Evolutionary conservation across 2,888 invertebrate genomes (phyloP).

Genomic region (Selenia dentaria): DNA sequence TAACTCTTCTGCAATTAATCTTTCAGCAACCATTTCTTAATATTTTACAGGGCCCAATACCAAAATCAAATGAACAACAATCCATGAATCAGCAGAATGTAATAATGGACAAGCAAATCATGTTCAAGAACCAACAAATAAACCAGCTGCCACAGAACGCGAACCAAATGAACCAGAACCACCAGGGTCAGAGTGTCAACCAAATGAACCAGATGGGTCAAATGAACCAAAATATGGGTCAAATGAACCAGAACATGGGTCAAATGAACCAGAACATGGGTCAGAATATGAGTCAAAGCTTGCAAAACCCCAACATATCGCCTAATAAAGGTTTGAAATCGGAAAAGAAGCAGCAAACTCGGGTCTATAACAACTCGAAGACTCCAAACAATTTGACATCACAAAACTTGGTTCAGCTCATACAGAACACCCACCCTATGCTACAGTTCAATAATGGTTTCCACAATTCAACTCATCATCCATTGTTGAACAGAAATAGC

Average conservation of each 20-base stretch:
- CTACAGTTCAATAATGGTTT: slow-evolving; percentile 65
- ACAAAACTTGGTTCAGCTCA: slow-evolving; percentile 70
- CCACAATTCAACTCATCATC: slow-evolving; percentile 75
- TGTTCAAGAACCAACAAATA: slow-evolving; percentile 41
- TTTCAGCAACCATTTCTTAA: too few relatives aligned
- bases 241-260: slow-evolving; percentile 43
- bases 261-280: slow-evolving; percentile 38
- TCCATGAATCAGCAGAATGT: slow-evolving; percentile 44
- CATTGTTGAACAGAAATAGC: slow-evolving; percentile 61
- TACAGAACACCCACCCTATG: slow-evolving; percentile 78
- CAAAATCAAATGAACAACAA: slow-evolving; percentile 54
- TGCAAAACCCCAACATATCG: slow-evolving; percentile 39
- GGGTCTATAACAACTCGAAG: slow-evolving; percentile 59
- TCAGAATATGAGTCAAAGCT: slow-evolving; percentile 42
- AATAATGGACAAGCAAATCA: slow-evolving; percentile 33
- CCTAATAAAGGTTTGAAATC: slow-evolving; percentile 46
- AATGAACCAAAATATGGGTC: slow-evolving; percentile 46
- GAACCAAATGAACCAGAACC: slow-evolving; percentile 57
- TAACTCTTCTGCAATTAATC: too few relatives aligned
- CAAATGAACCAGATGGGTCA: slow-evolving; percentile 42
- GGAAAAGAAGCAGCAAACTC: slow-evolving; percentile 57
- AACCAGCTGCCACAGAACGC: slow-evolving; percentile 38
- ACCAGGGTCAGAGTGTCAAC: slow-evolving; percentile 33
- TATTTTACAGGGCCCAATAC: slow-evolving; percentile 56
- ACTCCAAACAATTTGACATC: slow-evolving; percentile 54